Evolutionary conservation across 2,797 vertebrate species (phyloP).

Genomic region (Trematomus bernacchii): DNA sequence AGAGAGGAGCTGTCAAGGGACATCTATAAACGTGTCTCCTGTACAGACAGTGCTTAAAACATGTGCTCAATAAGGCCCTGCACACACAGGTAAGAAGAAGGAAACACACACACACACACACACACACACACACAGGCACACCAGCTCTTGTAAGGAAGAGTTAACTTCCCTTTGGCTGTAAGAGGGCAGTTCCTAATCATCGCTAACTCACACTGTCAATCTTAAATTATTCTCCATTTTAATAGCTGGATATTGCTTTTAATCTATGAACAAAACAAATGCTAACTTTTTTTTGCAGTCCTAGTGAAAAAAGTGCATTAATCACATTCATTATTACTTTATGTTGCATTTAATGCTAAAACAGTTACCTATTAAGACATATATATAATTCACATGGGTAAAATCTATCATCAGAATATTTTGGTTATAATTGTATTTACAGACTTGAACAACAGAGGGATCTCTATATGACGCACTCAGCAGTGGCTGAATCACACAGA

Average conservation of each 20-base stretch:
- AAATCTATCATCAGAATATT: conserved; percentile 50
- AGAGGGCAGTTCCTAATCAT: conserved; percentile 25
- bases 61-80: conserved; percentile 67
- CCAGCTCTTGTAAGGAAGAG: neutral
- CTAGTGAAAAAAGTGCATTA: conserved; percentile 71
- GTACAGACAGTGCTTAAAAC: conserved; percentile 52
- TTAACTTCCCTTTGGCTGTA: too few species aligned
- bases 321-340: conserved; percentile 73
- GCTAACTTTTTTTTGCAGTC: conserved; percentile 42
- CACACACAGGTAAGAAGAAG: conserved; percentile 41
- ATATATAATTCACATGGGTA: conserved; percentile 58
- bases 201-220: conserved; percentile 32
- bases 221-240: conserved; percentile 35
- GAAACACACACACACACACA: conserved; percentile 32
- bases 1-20: conserved; percentile 48
- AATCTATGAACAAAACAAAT: conserved; percentile 55
- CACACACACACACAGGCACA: conserved; percentile 26
- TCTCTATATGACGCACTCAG: conserved; percentile 31
- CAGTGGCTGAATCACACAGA: conserved; percentile 24
- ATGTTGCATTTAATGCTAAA: conserved; percentile 62
- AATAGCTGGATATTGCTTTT: conserved; percentile 67
- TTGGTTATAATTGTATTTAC: conserved; percentile 68
- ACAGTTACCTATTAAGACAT: conserved; percentile 65
- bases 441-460: conserved; percentile 45
- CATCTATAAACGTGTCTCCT: conserved; percentile 51